Conservation (phyloP, 2,113 vertebrate genomes). For the Cavia aperea region DNA sequence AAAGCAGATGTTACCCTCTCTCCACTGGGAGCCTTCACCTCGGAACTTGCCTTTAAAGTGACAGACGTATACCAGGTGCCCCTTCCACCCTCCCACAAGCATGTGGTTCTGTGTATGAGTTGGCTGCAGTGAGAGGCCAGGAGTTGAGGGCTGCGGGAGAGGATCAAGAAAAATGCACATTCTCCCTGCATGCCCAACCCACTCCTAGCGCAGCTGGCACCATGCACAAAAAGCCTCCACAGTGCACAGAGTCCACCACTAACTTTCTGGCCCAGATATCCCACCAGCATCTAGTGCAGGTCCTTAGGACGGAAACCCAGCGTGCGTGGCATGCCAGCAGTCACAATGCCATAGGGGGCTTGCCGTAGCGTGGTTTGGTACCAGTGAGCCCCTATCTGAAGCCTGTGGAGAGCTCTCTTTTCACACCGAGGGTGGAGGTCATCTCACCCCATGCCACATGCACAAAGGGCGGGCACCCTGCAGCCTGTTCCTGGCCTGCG, state of each 20-base stretch:
- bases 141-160: background rate
- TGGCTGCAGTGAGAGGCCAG: background rate
- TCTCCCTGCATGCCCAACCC: slow-evolving; percentile 45
- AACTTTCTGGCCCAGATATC: background rate
- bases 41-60: background rate
- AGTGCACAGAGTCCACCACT: background rate
- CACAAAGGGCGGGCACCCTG: background rate
- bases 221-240: slow-evolving; percentile 59
- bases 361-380: background rate
- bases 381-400: background rate
- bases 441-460: background rate
- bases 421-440: background rate
- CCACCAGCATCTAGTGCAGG: background rate
- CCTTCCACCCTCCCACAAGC: background rate
- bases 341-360: background rate
- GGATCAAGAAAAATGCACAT: slow-evolving; percentile 40
- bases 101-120: background rate
- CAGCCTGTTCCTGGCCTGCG: background rate
- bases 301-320: background rate
- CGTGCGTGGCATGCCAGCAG: background rate
- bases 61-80: background rate
- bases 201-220: slow-evolving; percentile 41
- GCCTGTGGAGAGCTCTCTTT: background rate
- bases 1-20: background rate
- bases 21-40: background rate